phyloP scores from a whole-genome alignment of 2,888 invertebrate species.

The Tiliacea aurago region DNA sequence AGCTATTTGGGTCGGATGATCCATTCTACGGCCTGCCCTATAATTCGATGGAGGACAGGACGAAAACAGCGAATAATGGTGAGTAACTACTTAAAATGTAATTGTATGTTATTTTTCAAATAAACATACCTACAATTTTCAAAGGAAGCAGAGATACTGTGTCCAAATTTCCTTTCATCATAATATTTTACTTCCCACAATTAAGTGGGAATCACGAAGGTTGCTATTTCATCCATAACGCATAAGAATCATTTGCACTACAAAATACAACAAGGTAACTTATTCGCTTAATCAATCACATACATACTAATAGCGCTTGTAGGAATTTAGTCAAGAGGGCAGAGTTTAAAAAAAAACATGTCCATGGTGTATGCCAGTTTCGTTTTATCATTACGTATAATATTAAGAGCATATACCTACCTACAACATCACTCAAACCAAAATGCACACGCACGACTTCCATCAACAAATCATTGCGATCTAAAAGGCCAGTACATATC shows the following conservation, averaged over 20 bases:
- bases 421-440: constrained; percentile 54
- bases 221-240: constrained; percentile 53
- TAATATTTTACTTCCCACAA: constrained; percentile 30
- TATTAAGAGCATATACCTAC: constrained; percentile 48
- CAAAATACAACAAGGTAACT: constrained; percentile 41
- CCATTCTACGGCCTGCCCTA: constrained; percentile 88
- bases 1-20: constrained; percentile 88
- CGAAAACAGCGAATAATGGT: constrained; percentile 82
- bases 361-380: constrained; percentile 42
- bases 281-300: constrained; percentile 30
- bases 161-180: constrained; percentile 20
- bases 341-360: constrained; percentile 19
- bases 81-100: constrained; percentile 65
- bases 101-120: constrained; percentile 18
- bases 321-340: constrained; percentile 22
- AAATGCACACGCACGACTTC: constrained; percentile 57
- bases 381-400: constrained; percentile 42
- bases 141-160: constrained; percentile 31
- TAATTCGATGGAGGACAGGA: constrained; percentile 81
- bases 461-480: constrained; percentile 56
- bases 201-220: constrained; percentile 34
- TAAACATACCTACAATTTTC: constrained; percentile 24
- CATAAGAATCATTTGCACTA: constrained; percentile 45
- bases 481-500: constrained; percentile 57
- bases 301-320: constrained; percentile 51